Conservation (phyloP, 2,888 invertebrate genomes). For the Aphodius granarius region DNA sequence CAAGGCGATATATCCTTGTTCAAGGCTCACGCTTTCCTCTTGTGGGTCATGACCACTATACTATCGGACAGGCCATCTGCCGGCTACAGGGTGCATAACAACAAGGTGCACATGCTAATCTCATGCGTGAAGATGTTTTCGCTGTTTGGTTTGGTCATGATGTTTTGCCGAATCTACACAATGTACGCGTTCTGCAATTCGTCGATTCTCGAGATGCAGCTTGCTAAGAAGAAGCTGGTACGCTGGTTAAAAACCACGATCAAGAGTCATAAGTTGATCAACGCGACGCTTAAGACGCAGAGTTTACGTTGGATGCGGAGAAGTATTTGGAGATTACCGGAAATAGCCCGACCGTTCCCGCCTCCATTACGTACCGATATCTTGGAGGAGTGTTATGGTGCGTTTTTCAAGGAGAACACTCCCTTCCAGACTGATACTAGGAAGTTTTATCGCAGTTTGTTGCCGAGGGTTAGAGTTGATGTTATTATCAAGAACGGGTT, state of each 20-base stretch:
- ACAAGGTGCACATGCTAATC: neutral
- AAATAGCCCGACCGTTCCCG: constrained; percentile 10
- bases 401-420: neutral
- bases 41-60: constrained; percentile 5
- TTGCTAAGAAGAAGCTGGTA: neutral
- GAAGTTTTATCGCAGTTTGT: constrained; percentile 24
- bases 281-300: neutral
- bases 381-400: constrained; percentile 25
- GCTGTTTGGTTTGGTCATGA: neutral
- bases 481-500: constrained; percentile 15
- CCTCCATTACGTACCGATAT: constrained; percentile 24
- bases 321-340: neutral
- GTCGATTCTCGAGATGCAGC: neutral
- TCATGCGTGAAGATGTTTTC: neutral
- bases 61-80: neutral
- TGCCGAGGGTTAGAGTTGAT: constrained; percentile 18
- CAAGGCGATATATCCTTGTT: neutral
- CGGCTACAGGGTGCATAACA: neutral
- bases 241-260: neutral
- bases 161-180: constrained; percentile 2
- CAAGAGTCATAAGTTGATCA: neutral
- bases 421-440: constrained; percentile 16
- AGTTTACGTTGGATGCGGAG: neutral
- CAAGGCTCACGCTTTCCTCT: neutral
- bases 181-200: neutral